Evolutionary conservation across 2,113 vertebrate species (phyloP).

Genomic region (Callaeas wilsoni): DNA sequence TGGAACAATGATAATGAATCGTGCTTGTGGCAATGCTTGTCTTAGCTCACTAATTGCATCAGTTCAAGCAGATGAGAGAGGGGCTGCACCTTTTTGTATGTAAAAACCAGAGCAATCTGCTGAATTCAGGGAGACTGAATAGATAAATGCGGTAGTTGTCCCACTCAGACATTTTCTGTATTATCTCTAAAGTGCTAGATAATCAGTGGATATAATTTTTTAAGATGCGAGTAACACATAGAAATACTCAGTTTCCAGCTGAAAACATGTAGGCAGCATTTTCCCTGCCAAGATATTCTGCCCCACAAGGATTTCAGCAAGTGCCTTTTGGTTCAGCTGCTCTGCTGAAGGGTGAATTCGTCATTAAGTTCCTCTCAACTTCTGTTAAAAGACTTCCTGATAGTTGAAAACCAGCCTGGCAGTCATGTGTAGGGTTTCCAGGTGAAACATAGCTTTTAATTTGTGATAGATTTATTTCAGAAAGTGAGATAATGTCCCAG

Average conservation of each 20-base stretch:
- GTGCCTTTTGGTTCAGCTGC: not conserved
- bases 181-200: not conserved
- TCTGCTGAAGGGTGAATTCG: not conserved
- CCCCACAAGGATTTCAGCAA: not conserved
- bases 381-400: not conserved
- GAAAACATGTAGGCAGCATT: not conserved
- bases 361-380: not conserved
- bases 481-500: not conserved
- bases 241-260: not conserved
- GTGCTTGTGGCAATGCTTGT: not conserved
- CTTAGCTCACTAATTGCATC: not conserved
- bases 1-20: not conserved
- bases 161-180: not conserved
- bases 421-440: not conserved
- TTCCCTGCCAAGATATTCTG: not conserved
- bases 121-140: not conserved
- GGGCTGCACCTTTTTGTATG: not conserved
- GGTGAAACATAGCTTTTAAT: not conserved
- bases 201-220: not conserved
- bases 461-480: not conserved
- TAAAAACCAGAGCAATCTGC: not conserved
- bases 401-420: not conserved
- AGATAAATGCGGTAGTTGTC: not conserved
- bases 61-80: not conserved
- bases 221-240: not conserved